Evolutionary conservation across 2,113 vertebrate species (phyloP).

Genomic region (Phycodurus eques): DNA sequence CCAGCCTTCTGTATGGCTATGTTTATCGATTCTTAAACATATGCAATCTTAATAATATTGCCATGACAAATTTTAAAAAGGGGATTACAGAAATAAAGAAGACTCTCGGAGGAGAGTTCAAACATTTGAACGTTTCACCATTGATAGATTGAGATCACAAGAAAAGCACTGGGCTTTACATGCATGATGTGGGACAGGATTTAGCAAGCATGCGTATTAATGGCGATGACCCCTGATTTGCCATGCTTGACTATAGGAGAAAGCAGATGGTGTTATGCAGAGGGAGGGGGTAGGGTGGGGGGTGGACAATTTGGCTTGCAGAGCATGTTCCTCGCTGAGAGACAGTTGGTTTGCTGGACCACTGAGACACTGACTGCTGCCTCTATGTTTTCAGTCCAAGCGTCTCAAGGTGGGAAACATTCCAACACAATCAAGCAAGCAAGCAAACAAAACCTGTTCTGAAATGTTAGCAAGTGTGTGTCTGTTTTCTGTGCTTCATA

Average conservation of each 20-base stretch:
- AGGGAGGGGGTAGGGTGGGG: neutral
- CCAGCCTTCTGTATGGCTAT: too few species aligned
- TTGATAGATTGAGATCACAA: conserved; percentile 21
- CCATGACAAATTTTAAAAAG: too few species aligned
- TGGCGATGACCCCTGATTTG: conserved; percentile 56
- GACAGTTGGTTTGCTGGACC: conserved; percentile 40
- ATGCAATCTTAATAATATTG: too few species aligned
- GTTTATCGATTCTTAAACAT: too few species aligned
- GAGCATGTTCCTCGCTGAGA: conserved; percentile 47
- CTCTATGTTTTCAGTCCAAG: conserved; percentile 25
- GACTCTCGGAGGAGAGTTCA: too few species aligned
- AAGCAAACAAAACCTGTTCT: conserved; percentile 51
- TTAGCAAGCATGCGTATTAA: conserved; percentile 48
- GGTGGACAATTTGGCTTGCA: conserved; percentile 41
- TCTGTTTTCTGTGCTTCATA: conserved; percentile 26
- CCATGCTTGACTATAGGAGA: conserved; percentile 43
- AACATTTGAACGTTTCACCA: neutral
- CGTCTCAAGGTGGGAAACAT: conserved; percentile 35
- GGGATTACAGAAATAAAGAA: too few species aligned
- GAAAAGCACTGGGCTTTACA: conserved; percentile 11
- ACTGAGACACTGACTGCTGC: conserved; percentile 25
- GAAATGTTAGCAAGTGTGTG: conserved; percentile 33
- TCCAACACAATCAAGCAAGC: conserved; percentile 49
- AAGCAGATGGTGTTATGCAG: conserved; percentile 53
- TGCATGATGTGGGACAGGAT: conserved; percentile 22